Percentiles rank a stretch among this genome's conserved stretches.
phyloP scores from a whole-genome alignment of 2,113 vertebrate genomes.

The Ciconia stormi region DNA sequence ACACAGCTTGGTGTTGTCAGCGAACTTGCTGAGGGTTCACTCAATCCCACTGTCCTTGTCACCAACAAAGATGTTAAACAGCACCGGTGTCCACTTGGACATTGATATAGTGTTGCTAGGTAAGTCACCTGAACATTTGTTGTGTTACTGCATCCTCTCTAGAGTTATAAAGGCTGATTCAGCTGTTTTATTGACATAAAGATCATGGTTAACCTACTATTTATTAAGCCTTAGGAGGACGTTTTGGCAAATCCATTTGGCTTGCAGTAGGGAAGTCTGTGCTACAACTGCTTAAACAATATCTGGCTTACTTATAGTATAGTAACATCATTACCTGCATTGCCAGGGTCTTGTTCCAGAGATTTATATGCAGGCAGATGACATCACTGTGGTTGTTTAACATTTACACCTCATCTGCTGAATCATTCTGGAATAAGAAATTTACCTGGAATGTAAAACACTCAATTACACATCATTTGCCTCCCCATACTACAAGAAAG shows the following conservation, averaged over 20 bases:
- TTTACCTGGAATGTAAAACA: neutral
- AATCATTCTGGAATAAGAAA: conserved; percentile 13
- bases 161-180: neutral
- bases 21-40: neutral
- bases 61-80: neutral
- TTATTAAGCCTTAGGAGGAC: neutral
- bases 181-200: neutral
- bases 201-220: neutral
- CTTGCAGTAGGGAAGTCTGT: neutral
- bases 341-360: conserved; percentile 3
- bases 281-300: neutral
- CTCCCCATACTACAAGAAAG: neutral
- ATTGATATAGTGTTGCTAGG: neutral
- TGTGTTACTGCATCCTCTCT: neutral
- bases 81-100: neutral
- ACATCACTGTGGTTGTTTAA: neutral
- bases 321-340: neutral
- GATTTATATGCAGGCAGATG: neutral
- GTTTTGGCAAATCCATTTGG: conserved; percentile 14
- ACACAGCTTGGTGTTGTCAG: neutral
- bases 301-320: neutral
- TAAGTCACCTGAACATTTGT: neutral
- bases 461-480: neutral
- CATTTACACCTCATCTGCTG: conserved; percentile 47
- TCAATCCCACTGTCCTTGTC: neutral